Conservation (phyloP, 2,797 vertebrate genomes). For the Psittacula echo region DNA sequence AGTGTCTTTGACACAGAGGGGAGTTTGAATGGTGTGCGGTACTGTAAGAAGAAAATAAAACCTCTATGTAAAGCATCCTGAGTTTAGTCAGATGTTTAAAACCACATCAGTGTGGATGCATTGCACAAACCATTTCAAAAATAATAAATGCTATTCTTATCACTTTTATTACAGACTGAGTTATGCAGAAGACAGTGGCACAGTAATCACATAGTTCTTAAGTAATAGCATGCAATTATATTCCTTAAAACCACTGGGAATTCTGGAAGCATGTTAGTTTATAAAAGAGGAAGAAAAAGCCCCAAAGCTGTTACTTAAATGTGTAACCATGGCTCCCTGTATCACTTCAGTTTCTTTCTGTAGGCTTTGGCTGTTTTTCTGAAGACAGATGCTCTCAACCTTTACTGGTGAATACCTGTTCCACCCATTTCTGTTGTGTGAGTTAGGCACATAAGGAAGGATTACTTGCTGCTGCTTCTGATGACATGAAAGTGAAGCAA, state of each 20-base stretch:
- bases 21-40: not conserved
- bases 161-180: slow-evolving; percentile 40
- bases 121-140: not conserved
- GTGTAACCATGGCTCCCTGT: not conserved
- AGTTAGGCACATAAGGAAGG: not conserved
- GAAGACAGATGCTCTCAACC: not conserved
- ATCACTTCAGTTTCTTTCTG: not conserved
- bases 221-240: slow-evolving; percentile 39
- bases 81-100: not conserved
- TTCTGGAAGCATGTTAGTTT: slow-evolving; percentile 42
- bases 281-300: slow-evolving; percentile 22
- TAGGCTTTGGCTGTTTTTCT: not conserved
- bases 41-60: not conserved
- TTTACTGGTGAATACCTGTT: not conserved
- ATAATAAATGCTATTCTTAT: slow-evolving; percentile 52
- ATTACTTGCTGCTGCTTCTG: not conserved
- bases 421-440: not conserved
- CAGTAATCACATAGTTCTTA: slow-evolving; percentile 47
- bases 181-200: slow-evolving; percentile 40
- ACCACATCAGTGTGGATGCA: slow-evolving; percentile 18
- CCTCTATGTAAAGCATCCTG: not conserved
- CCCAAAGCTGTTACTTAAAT: slow-evolving; percentile 4
- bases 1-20: not conserved
- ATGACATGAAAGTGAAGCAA: not conserved
- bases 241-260: slow-evolving; percentile 40